These are phyloP conservation scores for Haliclona indistincta DNA, from an alignment of 37 sponge, comb jelly and placozoan genomes.

Conservation along the genomic window DNA sequence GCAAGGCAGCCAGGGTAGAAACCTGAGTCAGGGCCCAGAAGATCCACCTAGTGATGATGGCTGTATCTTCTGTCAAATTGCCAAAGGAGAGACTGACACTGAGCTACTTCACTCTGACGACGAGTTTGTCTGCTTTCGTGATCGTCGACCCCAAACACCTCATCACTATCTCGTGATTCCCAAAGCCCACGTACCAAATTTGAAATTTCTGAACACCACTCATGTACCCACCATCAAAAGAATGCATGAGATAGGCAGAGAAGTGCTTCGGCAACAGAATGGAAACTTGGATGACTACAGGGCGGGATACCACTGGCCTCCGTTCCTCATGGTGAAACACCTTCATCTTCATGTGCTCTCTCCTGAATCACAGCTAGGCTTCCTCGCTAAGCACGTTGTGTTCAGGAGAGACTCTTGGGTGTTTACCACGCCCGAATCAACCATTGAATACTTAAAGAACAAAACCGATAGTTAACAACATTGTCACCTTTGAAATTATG, in stretches of 20 bases:
- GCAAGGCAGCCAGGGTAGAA: too few species aligned
- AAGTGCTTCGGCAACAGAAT: constrained; percentile 42
- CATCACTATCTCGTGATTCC: constrained; percentile 87
- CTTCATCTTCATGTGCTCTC: constrained; percentile 81
- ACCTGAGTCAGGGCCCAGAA: too few species aligned
- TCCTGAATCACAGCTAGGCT: constrained; percentile 66
- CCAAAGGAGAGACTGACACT: constrained; percentile 12
- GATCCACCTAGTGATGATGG: neutral
- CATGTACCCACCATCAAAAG: constrained; percentile 54
- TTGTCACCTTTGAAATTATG: too few species aligned
- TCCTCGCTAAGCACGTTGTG: constrained; percentile 40
- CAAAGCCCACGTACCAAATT: constrained; percentile 34
- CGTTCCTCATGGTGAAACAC: constrained; percentile 70
- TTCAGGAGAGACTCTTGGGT: constrained; percentile 63
- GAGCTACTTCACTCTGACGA: constrained; percentile 70
- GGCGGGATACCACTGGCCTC: constrained; percentile 93
- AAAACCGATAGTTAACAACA: constrained; percentile 4
- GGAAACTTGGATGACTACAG: constrained; percentile 53
- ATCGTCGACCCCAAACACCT: constrained; percentile 63
- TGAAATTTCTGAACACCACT: constrained; percentile 14
- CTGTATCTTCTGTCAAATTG: constrained; percentile 74
- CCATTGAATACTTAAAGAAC: constrained; percentile 39
- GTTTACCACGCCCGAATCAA: constrained; percentile 60
- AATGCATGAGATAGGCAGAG: constrained; percentile 67
- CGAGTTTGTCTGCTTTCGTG: constrained; percentile 74